A percentile compares a stretch with the other conserved stretches of the same genome.
Conservation (phyloP, 92 coral and sea anemone species). For the Siderastrea siderea region DNA sequence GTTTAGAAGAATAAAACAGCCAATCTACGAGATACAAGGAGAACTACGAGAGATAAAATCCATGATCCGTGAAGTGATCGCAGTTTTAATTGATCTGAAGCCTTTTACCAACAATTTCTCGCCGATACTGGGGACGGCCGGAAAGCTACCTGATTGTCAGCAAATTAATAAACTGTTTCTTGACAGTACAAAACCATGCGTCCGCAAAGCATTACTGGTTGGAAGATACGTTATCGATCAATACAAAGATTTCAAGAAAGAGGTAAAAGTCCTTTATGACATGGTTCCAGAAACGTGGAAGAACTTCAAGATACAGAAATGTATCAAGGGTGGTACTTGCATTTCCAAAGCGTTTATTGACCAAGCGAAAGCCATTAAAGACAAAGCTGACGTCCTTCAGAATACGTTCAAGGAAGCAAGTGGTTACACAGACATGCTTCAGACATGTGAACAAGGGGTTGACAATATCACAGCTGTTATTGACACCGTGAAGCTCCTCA, state of each 20-base stretch:
- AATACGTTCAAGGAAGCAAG: constrained; percentile 68
- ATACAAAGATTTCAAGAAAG: constrained; percentile 82
- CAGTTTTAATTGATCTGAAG: constrained; percentile 80
- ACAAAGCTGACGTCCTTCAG: constrained; percentile 67
- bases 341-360: constrained; percentile 85
- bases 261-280: constrained; percentile 68
- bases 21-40: constrained; percentile 71
- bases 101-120: constrained; percentile 90
- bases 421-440: constrained; percentile 85
- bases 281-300: constrained; percentile 94
- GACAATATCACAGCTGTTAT: constrained; percentile 78
- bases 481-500: constrained; percentile 79
- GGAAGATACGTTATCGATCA: constrained; percentile 77
- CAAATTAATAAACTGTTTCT: constrained; percentile 68
- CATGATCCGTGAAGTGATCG: constrained; percentile 77
- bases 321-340: constrained; percentile 88
- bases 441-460: constrained; percentile 79
- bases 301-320: constrained; percentile 83
- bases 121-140: constrained; percentile 78
- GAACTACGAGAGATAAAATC: constrained; percentile 73
- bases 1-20: constrained; percentile 79
- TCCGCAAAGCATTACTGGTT: constrained; percentile 72
- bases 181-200: constrained; percentile 86
- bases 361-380: constrained; percentile 87
- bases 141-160: constrained; percentile 88